A percentile compares a stretch with the other conserved stretches of the same genome.
Conservation (phyloP, 2,797 vertebrate genomes). For the Coregonus ussuriensis region DNA sequence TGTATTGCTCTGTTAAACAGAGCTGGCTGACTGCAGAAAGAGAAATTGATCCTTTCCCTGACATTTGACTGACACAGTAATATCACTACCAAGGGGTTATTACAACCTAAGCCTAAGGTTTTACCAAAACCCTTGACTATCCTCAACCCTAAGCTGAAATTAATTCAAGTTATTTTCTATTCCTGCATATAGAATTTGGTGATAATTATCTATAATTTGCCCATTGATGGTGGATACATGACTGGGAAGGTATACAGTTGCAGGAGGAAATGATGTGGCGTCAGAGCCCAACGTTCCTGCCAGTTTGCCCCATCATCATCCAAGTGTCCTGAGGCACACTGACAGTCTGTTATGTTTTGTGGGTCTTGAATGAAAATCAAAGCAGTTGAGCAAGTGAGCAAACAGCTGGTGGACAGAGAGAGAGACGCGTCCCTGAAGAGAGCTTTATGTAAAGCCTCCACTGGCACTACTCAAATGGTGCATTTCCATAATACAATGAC, state of each 20-base stretch:
- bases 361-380: conserved; percentile 44
- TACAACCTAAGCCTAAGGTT: conserved; percentile 42
- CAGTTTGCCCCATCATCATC: conserved; percentile 32
- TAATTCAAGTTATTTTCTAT: not conserved
- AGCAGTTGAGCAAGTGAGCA: conserved; percentile 28
- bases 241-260: not conserved
- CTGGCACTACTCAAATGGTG: conserved; percentile 16
- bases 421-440: conserved; percentile 27
- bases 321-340: conserved; percentile 33
- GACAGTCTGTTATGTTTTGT: conserved; percentile 46
- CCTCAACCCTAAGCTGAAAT: conserved; percentile 11
- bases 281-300: conserved; percentile 18
- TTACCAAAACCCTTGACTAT: conserved; percentile 34
- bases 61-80: too few relatives aligned
- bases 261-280: not conserved
- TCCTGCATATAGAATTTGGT: not conserved
- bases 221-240: not conserved
- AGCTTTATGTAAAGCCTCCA: conserved; percentile 33
- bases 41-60: conserved; percentile 32
- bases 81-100: conserved; percentile 49
- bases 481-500: conserved; percentile 20
- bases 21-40: conserved; percentile 44
- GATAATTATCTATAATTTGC: not conserved
- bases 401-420: conserved; percentile 34
- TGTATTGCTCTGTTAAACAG: conserved; percentile 41